Evolutionary conservation across 2,888 invertebrate genomes (phyloP).

Genomic region (Leptothorax acervorum): DNA sequence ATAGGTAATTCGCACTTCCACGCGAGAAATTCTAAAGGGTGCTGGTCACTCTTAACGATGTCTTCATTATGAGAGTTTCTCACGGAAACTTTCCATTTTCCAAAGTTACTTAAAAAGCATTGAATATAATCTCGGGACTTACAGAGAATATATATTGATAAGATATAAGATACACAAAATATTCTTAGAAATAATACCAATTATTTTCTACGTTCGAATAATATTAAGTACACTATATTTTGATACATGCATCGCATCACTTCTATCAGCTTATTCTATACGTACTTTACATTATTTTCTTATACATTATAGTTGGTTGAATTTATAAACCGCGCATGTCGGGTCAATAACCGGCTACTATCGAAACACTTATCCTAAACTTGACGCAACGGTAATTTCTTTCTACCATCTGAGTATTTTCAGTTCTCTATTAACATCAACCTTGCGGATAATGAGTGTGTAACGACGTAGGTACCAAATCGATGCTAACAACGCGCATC

Average conservation of each 20-base stretch:
- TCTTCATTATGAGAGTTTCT: not conserved
- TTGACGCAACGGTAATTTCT: constrained; percentile 28
- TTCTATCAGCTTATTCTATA: not conserved
- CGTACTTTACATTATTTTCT: not conserved
- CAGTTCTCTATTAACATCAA: not conserved
- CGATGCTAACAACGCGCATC: constrained; percentile 36
- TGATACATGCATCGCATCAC: not conserved
- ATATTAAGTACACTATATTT: not conserved
- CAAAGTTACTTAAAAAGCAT: not conserved
- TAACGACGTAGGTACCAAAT: constrained; percentile 8
- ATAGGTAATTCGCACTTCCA: not conserved
- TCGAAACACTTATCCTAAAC: constrained; percentile 36
- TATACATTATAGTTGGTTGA: not conserved
- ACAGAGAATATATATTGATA: not conserved
- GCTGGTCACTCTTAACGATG: too few relatives aligned
- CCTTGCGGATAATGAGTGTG: constrained; percentile 20
- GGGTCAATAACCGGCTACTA: constrained; percentile 32
- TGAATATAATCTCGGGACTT: not conserved
- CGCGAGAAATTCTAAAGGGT: constrained; percentile 7
- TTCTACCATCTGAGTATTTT: not conserved
- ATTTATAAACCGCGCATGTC: constrained; percentile 1
- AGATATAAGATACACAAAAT: not conserved
- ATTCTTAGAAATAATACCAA: not conserved
- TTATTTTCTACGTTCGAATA: not conserved
- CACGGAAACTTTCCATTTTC: constrained; percentile 12